Base-by-base conservation (phyloP, 2,888 invertebrate species). In the Ecliptopera silaceata region DNA sequence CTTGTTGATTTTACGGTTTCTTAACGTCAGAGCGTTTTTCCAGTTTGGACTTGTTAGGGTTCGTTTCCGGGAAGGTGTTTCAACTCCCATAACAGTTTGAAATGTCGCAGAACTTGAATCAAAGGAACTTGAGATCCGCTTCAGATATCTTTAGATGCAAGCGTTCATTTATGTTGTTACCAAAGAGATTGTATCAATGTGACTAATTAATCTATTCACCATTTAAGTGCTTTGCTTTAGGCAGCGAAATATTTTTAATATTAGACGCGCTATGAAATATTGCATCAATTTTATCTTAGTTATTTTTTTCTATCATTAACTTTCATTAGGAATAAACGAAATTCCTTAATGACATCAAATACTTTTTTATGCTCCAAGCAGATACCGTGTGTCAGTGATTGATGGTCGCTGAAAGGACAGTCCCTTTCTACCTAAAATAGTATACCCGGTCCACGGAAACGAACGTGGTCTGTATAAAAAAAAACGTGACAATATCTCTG, bases 311-410 rank as follows among this genome's bases (percentile, higher is more conserved):
- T n/a, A n/a, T n/a, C n/a, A 65, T 57, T 45, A 56, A 45, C 51
- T 50, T 56, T 64, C 59, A 63, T 63, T 58, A 64, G 57, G 71
- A 74, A 74, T 72, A 72, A 75, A 82, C 67, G 68, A 71, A 75
- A 79, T 71, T 69, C 69, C 71, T 67, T 77, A 76, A 77, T 77
- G 76, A 75, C 76, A 72, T 71, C 67, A 63, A 65, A 73, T 71
- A 70, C 65, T 66, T 79, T 81, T 79, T 80, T 80, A 78, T 72
- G 69, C 66, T 64, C 71, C 74, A 70, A 76, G 73, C 71, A 69
- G 68, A 73, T 64, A 73, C 73, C 58, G 67, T 64, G 62, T 76
- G 80, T 77, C 79, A 76, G 76, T 84, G 83, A 86, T 84, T 84
- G 77, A 86, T 85, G 79, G 71, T 64, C 67, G 75, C 71, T 67